A percentile compares a stretch with the other conserved stretches of the same genome.
Evolutionary conservation across 2,113 vertebrate genomes (phyloP).

Genomic region (Gopherus evgoodei): DNA sequence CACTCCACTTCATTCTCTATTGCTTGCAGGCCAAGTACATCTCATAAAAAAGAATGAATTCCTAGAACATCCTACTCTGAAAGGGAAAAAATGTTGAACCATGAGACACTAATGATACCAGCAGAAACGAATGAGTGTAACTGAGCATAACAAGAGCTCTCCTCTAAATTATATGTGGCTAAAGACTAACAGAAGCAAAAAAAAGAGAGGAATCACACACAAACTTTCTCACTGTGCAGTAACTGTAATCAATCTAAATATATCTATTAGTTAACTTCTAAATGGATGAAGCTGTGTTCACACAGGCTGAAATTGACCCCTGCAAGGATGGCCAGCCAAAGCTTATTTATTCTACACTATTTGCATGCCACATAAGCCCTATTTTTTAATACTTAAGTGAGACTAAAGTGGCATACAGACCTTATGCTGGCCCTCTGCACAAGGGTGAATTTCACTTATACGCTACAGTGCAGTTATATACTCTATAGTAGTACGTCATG

Average conservation of each 20-base stretch:
- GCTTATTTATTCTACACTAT: neutral
- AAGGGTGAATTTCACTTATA: neutral
- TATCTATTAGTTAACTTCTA: neutral
- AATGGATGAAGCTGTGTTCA: neutral
- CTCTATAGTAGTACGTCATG: neutral
- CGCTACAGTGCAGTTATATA: neutral
- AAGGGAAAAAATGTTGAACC: neutral
- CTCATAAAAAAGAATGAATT: neutral
- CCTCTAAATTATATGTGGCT: neutral
- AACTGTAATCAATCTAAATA: neutral
- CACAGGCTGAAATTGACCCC: accelerated
- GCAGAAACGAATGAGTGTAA: neutral
- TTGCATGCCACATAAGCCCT: neutral
- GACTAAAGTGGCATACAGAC: neutral
- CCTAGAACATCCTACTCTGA: neutral
- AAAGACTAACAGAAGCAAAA: neutral
- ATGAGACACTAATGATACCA: neutral
- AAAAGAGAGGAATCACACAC: neutral
- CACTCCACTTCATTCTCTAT: neutral
- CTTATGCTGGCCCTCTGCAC: neutral
- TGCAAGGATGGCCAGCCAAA: neutral
- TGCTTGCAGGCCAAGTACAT: neutral
- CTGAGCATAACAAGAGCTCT: neutral
- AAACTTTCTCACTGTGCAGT: neutral
- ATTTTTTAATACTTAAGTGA: neutral